Evolutionary conservation across 2,888 invertebrate species (phyloP).

Genomic region (Myopa tessellatipennis): DNA sequence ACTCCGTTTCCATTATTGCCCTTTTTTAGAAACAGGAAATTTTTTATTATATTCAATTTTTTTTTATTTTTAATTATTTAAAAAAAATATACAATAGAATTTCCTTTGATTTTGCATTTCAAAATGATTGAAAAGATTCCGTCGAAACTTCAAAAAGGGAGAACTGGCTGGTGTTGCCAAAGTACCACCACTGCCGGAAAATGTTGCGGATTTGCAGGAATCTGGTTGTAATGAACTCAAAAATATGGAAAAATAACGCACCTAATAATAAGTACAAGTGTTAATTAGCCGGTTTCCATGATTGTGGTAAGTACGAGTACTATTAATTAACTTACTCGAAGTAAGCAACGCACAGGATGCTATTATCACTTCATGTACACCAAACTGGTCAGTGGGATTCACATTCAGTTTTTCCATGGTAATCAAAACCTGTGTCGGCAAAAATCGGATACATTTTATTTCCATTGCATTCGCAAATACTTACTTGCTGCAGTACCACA

Average conservation of each 20-base stretch:
- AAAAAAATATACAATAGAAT: too few species aligned
- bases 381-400: constrained; percentile 55
- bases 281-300: neutral
- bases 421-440: constrained; percentile 55
- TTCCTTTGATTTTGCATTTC: constrained; percentile 33
- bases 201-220: constrained; percentile 60
- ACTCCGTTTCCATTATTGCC: too few species aligned
- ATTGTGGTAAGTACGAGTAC: neutral
- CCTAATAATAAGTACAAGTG: constrained; percentile 45
- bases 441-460: constrained; percentile 12
- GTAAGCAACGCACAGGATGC: constrained; percentile 58
- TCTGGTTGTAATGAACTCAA: constrained; percentile 63
- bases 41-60: neutral
- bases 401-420: constrained; percentile 63
- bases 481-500: constrained; percentile 58
- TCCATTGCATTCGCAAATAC: neutral
- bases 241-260: constrained; percentile 62
- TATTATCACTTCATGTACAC: constrained; percentile 55
- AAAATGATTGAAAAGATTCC: constrained; percentile 60
- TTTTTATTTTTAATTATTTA: neutral
- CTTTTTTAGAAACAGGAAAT: too few species aligned
- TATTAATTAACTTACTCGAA: constrained; percentile 53
- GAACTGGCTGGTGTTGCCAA: constrained; percentile 62
- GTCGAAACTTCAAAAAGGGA: constrained; percentile 56
- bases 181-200: constrained; percentile 66